phyloP scores from a whole-genome alignment of 37 sponge, comb jelly and placozoan genomes.

The Spongilla lacustris region DNA sequence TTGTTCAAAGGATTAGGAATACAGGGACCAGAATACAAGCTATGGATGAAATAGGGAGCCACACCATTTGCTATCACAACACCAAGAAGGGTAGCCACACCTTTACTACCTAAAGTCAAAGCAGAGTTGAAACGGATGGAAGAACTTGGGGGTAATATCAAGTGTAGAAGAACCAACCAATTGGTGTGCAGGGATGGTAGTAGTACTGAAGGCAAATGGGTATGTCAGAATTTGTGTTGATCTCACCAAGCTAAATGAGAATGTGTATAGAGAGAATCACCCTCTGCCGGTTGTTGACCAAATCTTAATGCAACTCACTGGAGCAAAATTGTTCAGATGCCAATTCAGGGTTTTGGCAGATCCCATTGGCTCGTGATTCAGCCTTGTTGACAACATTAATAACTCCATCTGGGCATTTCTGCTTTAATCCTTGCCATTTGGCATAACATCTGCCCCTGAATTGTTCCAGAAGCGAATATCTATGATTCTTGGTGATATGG shows the following conservation, averaged over 20 bases:
- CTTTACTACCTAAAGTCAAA: too few relatives aligned
- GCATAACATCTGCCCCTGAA: too few relatives aligned
- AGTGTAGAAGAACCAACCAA: constrained; percentile 34
- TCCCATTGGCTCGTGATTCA: constrained; percentile 21
- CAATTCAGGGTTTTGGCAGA: constrained; percentile 61
- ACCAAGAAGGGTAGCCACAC: too few relatives aligned
- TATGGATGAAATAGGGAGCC: too few relatives aligned
- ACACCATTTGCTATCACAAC: too few relatives aligned
- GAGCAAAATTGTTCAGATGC: constrained; percentile 45
- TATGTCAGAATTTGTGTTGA: constrained; percentile 57
- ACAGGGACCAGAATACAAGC: too few relatives aligned
- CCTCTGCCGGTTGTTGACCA: constrained; percentile 57
- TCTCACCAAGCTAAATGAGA: constrained; percentile 49
- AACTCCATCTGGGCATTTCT: constrained; percentile 49
- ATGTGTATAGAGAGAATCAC: constrained; percentile 43
- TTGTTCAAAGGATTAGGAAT: too few relatives aligned
- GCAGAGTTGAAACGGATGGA: too few relatives aligned
- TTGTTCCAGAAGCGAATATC: too few relatives aligned
- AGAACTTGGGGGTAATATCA: constrained; percentile 42
- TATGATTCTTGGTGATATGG: too few relatives aligned
- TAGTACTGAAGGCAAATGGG: constrained; percentile 30
- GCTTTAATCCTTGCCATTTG: constrained; percentile 49
- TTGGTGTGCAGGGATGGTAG: constrained; percentile 59
- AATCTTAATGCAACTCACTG: constrained; percentile 18
- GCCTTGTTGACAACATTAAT: constrained; percentile 63